Evolutionary conservation across 2,888 invertebrate species (phyloP), one percentile per base, ranked within the genome.

Genomic region (Euspilapteryx auroguttella): DNA sequence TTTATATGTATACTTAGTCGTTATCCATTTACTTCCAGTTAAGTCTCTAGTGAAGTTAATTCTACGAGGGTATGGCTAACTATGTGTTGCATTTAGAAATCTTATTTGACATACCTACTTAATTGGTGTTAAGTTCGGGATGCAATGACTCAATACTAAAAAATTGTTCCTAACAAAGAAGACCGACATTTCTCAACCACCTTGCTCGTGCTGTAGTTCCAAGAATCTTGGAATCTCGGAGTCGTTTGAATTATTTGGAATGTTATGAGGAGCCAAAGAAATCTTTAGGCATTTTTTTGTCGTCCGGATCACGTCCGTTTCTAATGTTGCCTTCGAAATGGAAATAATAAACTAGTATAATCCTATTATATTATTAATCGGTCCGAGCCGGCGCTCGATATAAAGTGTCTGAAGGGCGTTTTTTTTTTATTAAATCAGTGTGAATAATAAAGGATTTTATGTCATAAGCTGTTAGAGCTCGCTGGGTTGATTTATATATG

Each of bases 361-460:
- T 68, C 64, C 58, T 46, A 49, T 59, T 55, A 59, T 54, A 55
- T 55, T 55, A 62, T 59, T 61, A 13, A 9, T 12, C 55, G 52
- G 54, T 45, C 50, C 56, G 52, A 54, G 45, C 50, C 56, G 55
- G 47, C 47, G 42, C 45, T 42, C 38, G 38, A 3, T 24, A 25
- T 25, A 11, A 14, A 4, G 3, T 5, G 10, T 25, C 10, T 25
- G 15, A 25, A 3, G 10, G 10, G 14, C 12, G 14, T 10, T 25
- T 25, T 25, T 40, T 47, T 52, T 58, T 56, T 55, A 49, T 41
- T 45, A 35, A 32, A 39, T 41, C 33, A 32, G 53, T 54, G 57
- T 59, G 64, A 62, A 65, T 64, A 61, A 59, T 61, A 68, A 65
- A 65, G 58, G 55, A 63, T 54, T 68, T 65, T 56, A 59, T 65